Percentiles rank a stretch among this genome's conserved stretches.
Conservation (phyloP, 2,888 invertebrate species). For the Daptonema setosum region DNA sequence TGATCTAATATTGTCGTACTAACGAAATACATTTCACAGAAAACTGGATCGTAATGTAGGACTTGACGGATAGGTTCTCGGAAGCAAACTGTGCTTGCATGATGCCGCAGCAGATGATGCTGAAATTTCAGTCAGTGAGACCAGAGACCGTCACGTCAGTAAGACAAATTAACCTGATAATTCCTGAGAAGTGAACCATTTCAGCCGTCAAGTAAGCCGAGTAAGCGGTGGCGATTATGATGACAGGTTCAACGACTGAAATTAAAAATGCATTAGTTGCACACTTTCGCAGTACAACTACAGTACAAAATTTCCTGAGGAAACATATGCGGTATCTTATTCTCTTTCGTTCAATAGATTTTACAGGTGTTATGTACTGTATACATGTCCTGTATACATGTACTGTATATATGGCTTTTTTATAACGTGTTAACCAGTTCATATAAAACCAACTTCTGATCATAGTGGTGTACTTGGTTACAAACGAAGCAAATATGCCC, state of each 20-base stretch:
- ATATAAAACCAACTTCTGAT: conserved; percentile 27
- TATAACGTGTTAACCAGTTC: too few species aligned
- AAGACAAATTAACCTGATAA: conserved; percentile 32
- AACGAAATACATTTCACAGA: conserved; percentile 33
- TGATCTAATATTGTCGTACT: too few species aligned
- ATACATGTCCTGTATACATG: too few species aligned
- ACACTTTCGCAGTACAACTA: too few species aligned
- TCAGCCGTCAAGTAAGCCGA: conserved; percentile 34
- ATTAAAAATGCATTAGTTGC: too few species aligned
- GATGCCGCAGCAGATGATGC: conserved; percentile 37
- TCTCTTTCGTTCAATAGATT: too few species aligned
- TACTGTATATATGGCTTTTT: too few species aligned
- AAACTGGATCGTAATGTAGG: conserved; percentile 36
- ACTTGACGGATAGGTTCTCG: conserved; percentile 36
- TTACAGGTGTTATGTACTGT: too few species aligned
- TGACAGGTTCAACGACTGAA: conserved; percentile 35
- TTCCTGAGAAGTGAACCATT: conserved; percentile 35
- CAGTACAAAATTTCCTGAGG: too few species aligned
- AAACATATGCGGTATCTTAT: too few species aligned
- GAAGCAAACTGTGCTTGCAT: conserved; percentile 39
- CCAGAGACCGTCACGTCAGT: too few species aligned
- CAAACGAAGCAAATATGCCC: conserved; percentile 33
- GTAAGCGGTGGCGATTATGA: conserved; percentile 34
- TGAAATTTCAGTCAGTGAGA: too few species aligned
- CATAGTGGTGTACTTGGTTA: conserved; percentile 28